A percentile compares a stretch with the other conserved stretches of the same genome.
phyloP scores from a whole-genome alignment of 2,797 vertebrate genomes.

The Schizothorax lantsangensis region DNA sequence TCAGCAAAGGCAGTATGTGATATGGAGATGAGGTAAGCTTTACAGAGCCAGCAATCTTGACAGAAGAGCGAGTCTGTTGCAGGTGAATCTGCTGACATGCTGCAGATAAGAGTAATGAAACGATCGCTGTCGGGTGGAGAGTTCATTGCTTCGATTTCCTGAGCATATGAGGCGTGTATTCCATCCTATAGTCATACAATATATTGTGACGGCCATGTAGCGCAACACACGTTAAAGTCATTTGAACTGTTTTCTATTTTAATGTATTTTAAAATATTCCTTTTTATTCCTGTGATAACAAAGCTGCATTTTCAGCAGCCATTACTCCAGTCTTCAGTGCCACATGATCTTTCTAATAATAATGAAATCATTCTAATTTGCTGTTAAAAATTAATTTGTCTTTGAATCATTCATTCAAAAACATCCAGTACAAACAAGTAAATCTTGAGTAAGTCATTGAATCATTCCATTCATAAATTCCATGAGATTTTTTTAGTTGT shows the following conservation, averaged over 20 bases:
- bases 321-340: neutral
- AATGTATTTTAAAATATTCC: neutral
- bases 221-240: neutral
- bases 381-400: too few relatives aligned
- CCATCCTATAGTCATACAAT: neutral
- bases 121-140: constrained; percentile 18
- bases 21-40: constrained; percentile 48
- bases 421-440: neutral
- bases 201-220: neutral
- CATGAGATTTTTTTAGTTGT: neutral
- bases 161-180: neutral
- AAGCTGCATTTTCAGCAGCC: neutral
- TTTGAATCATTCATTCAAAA: neutral
- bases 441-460: neutral
- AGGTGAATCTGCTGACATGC: constrained; percentile 49
- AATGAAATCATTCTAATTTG: neutral
- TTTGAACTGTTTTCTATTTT: neutral
- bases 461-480: neutral
- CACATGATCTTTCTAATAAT: neutral
- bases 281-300: neutral
- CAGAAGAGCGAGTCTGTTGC: constrained; percentile 19
- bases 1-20: constrained; percentile 38
- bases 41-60: constrained; percentile 33
- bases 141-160: constrained; percentile 21
- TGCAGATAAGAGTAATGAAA: constrained; percentile 48